Conservation (phyloP, 1,140 invertebrate species). For the Charaxes varanes region DNA sequence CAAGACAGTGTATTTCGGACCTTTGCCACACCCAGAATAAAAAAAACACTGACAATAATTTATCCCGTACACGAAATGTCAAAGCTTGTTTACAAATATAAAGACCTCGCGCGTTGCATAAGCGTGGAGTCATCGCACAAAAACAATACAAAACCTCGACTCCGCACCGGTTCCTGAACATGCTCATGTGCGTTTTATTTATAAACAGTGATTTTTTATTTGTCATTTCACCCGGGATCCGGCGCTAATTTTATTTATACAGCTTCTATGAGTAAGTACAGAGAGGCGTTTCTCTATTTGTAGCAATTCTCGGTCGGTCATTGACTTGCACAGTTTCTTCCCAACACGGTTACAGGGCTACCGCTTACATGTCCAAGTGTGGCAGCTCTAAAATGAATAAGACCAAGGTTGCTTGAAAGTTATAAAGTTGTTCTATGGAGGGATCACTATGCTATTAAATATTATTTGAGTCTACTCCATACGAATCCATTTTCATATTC, state of each 20-base stretch:
- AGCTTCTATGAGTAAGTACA: constrained; percentile 29
- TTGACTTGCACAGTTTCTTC: constrained; percentile 23
- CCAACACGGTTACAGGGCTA: constrained; percentile 12
- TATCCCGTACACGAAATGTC: too few species aligned
- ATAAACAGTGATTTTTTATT: constrained; percentile 29
- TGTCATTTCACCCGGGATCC: constrained; percentile 28
- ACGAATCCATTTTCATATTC: too few species aligned
- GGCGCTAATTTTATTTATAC: constrained; percentile 37
- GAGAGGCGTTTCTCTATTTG: constrained; percentile 30
- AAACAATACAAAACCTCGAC: constrained; percentile 7
- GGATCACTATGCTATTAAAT: too few species aligned
- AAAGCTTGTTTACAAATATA: constrained; percentile 16
- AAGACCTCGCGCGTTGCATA: constrained; percentile 9
- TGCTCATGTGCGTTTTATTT: constrained; percentile 26
- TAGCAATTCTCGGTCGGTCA: constrained; percentile 29
- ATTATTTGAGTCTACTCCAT: too few species aligned
- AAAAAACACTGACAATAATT: too few species aligned
- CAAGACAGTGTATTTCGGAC: too few species aligned
- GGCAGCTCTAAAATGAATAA: too few species aligned
- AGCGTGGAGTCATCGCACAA: constrained; percentile 6
- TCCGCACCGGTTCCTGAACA: constrained; percentile 4
- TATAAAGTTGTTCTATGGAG: constrained; percentile 3
- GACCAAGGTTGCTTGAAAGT: constrained; percentile 1
- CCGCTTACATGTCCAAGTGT: too few species aligned
- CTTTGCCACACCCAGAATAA: too few species aligned